Percentiles rank a stretch among this genome's conserved stretches.
Conservation (phyloP, 1,140 invertebrate genomes). For the Bombus vancouverensis region DNA sequence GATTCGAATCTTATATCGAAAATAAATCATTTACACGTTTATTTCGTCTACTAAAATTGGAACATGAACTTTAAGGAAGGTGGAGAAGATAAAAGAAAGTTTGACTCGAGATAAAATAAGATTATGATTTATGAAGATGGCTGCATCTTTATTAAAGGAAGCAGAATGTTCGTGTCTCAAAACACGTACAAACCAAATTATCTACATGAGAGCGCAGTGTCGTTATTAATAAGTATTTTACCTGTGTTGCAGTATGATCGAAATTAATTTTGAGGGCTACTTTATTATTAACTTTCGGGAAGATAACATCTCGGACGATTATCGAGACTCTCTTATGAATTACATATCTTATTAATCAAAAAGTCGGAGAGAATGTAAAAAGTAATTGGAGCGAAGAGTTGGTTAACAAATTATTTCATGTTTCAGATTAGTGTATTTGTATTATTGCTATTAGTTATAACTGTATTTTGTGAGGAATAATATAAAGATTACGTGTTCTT, state of each 20-base stretch:
- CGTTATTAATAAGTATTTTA: slow-evolving; percentile 12
- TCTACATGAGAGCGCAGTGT: not conserved
- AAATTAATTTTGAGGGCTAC: not conserved
- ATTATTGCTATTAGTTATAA: not conserved
- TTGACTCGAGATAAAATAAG: not conserved
- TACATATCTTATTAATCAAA: not conserved
- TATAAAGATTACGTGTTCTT: no score
- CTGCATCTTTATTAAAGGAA: slow-evolving; percentile 12
- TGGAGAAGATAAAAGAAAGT: not conserved
- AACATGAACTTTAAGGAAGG: not conserved
- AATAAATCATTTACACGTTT: no score
- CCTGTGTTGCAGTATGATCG: not conserved
- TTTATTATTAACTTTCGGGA: not conserved
- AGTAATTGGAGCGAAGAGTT: not conserved
- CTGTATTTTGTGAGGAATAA: no score
- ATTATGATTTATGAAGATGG: slow-evolving; percentile 5
- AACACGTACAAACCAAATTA: slow-evolving; percentile 12
- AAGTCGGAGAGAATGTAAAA: not conserved
- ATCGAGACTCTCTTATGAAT: not conserved
- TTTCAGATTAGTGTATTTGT: not conserved
- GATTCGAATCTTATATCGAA: no score
- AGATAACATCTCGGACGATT: not conserved
- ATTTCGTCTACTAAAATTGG: not conserved
- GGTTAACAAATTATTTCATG: not conserved
- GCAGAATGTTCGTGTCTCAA: not conserved